Conservation (phyloP, 1,140 invertebrate species). For the Sarcophaga bullata region DNA sequence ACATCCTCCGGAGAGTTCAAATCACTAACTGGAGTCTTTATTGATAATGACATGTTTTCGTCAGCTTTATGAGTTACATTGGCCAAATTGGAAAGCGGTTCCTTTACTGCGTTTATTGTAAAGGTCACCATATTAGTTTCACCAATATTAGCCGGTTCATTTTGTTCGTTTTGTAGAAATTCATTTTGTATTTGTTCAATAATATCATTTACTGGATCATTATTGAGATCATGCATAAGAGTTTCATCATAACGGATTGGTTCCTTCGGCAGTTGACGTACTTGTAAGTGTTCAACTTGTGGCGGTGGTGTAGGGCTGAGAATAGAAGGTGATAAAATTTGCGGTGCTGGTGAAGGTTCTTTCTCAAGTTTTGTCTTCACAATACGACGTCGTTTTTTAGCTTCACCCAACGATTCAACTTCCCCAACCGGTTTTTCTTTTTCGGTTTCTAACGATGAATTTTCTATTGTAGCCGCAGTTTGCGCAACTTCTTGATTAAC, state of each 20-base stretch:
- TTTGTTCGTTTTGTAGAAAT: background rate
- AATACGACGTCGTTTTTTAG: too few relatives aligned
- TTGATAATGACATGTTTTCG: background rate
- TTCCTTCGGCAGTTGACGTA: background rate
- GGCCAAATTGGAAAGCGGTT: background rate
- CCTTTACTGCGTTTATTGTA: background rate
- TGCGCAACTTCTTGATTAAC: too few relatives aligned
- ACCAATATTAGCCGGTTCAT: background rate
- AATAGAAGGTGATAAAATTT: background rate
- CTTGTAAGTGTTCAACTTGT: background rate
- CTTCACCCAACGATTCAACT: too few relatives aligned
- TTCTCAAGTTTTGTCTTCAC: too few relatives aligned
- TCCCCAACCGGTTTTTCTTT: too few relatives aligned
- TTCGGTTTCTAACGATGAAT: too few relatives aligned
- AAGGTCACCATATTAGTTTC: background rate
- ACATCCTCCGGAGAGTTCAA: background rate
- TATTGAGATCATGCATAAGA: background rate
- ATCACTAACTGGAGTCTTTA: background rate
- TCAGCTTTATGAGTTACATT: background rate
- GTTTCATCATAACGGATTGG: background rate
- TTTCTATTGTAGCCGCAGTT: too few relatives aligned
- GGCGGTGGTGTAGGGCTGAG: background rate
- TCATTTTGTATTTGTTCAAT: slow-evolving; percentile 31
- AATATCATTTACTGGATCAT: slow-evolving; percentile 24
- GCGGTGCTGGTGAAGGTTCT: too few relatives aligned